Evolutionary conservation across 2,888 invertebrate genomes (phyloP), one percentile per base, ranked within the genome.

Genomic region (Pandemis cinnamomeana): DNA sequence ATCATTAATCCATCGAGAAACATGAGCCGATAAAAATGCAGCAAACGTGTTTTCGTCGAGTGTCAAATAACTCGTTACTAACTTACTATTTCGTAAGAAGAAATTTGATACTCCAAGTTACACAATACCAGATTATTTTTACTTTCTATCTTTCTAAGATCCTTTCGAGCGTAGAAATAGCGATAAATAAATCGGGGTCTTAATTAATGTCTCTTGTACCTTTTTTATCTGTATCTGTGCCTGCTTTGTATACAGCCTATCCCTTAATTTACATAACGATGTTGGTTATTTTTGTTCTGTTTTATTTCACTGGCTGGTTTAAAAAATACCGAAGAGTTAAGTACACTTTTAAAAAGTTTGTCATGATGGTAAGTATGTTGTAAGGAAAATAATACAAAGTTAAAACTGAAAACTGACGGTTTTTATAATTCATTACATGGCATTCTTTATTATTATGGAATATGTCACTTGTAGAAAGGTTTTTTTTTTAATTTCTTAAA

Each of bases 1-100:
- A 68, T 63, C 62, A 42, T 60, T 69, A 63, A 69, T 63, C 20
- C 58, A 51, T 64, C 63, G 64, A 64, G 63, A 63, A 68, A 58
- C 72, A 69, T n/a, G 72, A 69, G 63, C 15, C 51, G 69, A 73
- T 73, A 73, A 66, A 69, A 73, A 53, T 64, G 27, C 60, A 58
- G 27, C 55, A 64, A 60, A 73, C 66, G 58, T 64, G 68, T 64
- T 69, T 41, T 41, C 63, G 41, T 41, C 63, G 41, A 53, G 66
- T 73, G 64, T 70, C 73, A 64, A 48, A 41, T 20, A 69, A 44
- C 64, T 64, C 64, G 67, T 67, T 53, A 67, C 55, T 20, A 55
- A 20, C 55, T 55, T 20, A 55, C 10, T 58, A 53, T 72, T 68
- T 73, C 69, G 69, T 66, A 64, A 73, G 69, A 51, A 66, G 64